Conservation (phyloP, 1,140 invertebrate genomes). For the Heliothis subflexa region DNA sequence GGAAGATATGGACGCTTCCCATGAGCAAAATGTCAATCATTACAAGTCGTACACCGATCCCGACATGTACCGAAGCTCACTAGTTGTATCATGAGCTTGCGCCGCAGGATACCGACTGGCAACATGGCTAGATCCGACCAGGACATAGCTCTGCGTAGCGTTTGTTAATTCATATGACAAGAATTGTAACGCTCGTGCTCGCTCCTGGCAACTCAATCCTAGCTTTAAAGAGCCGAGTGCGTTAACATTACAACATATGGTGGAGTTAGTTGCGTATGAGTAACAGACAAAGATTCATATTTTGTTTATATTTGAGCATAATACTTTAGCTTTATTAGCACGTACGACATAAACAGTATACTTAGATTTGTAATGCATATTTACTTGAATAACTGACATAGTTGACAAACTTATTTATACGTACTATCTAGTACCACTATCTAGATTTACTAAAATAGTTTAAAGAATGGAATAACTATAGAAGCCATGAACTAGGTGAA, state of each 20-base stretch:
- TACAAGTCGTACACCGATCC: conserved; percentile 71
- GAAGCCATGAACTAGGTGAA: conserved; percentile 9
- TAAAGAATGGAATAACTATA: conserved; percentile 1
- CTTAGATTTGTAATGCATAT: conserved; percentile 35
- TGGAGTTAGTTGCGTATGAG: conserved; percentile 18
- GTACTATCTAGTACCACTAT: conserved; percentile 31
- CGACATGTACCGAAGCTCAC: conserved; percentile 69
- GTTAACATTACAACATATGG: neutral
- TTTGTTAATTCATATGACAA: conserved; percentile 1
- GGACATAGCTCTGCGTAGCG: conserved; percentile 24
- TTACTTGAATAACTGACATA: conserved; percentile 25
- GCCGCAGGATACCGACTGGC: conserved; percentile 11
- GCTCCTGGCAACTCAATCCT: neutral
- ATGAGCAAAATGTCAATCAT: conserved; percentile 74
- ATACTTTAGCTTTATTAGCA: conserved; percentile 53
- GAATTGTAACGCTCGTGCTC: conserved; percentile 2
- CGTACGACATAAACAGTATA: conserved; percentile 24
- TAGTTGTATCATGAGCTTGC: conserved; percentile 75
- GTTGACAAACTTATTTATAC: conserved; percentile 27
- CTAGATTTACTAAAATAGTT: conserved; percentile 17
- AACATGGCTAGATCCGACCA: conserved; percentile 24
- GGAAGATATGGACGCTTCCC: conserved; percentile 83
- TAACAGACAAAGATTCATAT: conserved; percentile 38
- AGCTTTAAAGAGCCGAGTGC: neutral
- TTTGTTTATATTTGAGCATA: conserved; percentile 54